Base-by-base conservation (phyloP, 2,888 invertebrate species). In the Lamproptera curius region DNA sequence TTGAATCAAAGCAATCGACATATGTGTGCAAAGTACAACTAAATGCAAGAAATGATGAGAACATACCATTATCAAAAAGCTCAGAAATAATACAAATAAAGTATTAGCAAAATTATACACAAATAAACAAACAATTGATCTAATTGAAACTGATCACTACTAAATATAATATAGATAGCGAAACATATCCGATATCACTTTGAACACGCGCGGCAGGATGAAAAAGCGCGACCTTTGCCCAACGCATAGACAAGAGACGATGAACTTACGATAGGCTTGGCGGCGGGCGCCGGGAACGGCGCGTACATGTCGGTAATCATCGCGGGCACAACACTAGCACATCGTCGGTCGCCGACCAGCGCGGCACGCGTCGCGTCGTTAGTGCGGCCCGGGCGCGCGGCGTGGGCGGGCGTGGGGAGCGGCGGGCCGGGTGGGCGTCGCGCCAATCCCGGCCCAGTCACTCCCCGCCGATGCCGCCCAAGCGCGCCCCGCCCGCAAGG, bases 241-340 rank as follows among this genome's bases (percentile, higher is more conserved):
- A 28, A 28, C 10, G 28, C 10, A 28, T 2, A 9, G 3, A 14
- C n/a, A 39, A 56, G 3, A 5, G 4, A 5, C 3, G 20, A 20
- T 6, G 20, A 63, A 86, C 87, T 87, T 68, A 87, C 87, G 64
- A 86, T 86, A 40, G 74, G 61, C 56, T 87, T 87, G 61, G 78
- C 79, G 47, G 70, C 42, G 36, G 76, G 74, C 81, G 77, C 84
- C 82, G 78, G 70, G 63, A 87, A 61, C 58, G 86, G 83, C 78
- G 83, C 76, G 62, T 87, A 87, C 85, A 87, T 87, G 54, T 87
- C 87, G 54, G 87, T 86, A 55, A 87, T 87, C 87, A 87, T 83
- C 11, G 54, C 67, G 77, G 58, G 61, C 53, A 55, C 67, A 63
- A 55, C 66, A 74, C 71, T 60, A 68, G 61, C 74, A 76, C 80